Evolutionary conservation across 2,797 vertebrate species (phyloP).

Genomic region (Acropternis orthonyx): DNA sequence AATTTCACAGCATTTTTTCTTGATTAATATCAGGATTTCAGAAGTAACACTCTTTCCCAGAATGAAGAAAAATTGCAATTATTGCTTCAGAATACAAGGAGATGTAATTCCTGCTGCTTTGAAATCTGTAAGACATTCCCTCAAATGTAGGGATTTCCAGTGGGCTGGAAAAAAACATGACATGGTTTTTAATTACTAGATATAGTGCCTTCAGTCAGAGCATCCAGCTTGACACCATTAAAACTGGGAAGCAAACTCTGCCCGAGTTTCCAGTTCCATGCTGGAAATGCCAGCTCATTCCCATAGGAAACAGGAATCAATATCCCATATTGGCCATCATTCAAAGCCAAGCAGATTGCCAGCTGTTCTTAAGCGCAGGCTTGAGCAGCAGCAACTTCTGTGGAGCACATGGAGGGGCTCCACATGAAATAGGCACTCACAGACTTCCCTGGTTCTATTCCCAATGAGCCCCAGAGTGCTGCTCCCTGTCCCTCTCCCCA

Average conservation of each 20-base stretch:
- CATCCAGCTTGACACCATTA: not conserved
- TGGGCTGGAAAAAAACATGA: not conserved
- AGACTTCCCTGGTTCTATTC: not conserved
- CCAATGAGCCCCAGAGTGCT: not conserved
- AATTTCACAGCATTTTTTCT: not conserved
- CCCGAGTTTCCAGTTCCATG: not conserved
- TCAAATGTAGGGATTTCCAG: not conserved
- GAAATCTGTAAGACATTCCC: not conserved
- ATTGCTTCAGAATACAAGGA: not conserved
- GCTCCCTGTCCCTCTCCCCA: not conserved
- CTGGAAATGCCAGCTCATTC: not conserved
- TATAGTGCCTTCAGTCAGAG: not conserved
- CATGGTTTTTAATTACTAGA: not conserved
- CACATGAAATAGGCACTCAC: fast-evolving
- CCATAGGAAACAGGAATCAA: not conserved
- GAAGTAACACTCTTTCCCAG: not conserved
- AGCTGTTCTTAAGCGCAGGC: not conserved
- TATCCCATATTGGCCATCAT: not conserved
- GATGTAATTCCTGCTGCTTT: not conserved
- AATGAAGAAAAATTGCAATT: not conserved
- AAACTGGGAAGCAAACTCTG: not conserved
- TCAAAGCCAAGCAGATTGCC: not conserved
- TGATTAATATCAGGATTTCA: not conserved
- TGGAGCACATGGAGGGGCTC: not conserved
- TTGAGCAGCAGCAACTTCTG: not conserved